Base-by-base conservation (phyloP, 2,113 vertebrate genomes). In the Mandrillus leucophaeus region DNA sequence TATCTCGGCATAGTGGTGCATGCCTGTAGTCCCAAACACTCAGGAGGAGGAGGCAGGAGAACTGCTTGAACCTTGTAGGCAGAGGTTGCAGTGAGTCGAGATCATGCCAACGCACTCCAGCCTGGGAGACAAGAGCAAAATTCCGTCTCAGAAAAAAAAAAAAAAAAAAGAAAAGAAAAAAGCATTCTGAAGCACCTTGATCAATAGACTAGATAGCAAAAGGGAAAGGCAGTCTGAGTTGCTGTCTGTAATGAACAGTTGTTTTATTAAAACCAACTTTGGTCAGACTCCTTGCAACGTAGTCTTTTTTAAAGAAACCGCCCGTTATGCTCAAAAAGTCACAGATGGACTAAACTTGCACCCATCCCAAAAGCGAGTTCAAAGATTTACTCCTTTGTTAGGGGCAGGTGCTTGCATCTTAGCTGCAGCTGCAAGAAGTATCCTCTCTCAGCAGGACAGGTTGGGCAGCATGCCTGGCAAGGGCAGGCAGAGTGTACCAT, bases 251-350 rank as follows among this genome's bases (percentile, higher is more conserved):
- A 76, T 2, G 35, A 61, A 61, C 7, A 52, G 45, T 68, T 88
- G 59, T 93, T 90, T 94, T 78, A 79, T 35, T 92, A 95, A 94
- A 94, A 83, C 64, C 88, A 91, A 70, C 50, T 35, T 57, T 66
- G 61, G 45, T 73, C 87, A 76, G 23, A 82, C 13, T 82, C 55
- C 45, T n/a, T 64, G 78, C 22, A 52, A 85, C 20, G 43, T 27
- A 10, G 9, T 18, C 45, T 92, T 50, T 83, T 57, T 84, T 57
- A 61, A 87, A 83, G 59, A 75, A 70, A 64, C 40, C 70, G 30
- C 43, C 75, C 3, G 5, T 38, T 8, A 45, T 18, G 18, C 50
- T 96, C 18, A 75, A 45, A 94, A 73, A 61, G 72, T 45, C 75
- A 35, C 12, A 50, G 43, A 17, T 13, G 20, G 22, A 20, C 20